Evolutionary conservation across 1,140 invertebrate species (phyloP).

Genomic region (Ostrea edulis): DNA sequence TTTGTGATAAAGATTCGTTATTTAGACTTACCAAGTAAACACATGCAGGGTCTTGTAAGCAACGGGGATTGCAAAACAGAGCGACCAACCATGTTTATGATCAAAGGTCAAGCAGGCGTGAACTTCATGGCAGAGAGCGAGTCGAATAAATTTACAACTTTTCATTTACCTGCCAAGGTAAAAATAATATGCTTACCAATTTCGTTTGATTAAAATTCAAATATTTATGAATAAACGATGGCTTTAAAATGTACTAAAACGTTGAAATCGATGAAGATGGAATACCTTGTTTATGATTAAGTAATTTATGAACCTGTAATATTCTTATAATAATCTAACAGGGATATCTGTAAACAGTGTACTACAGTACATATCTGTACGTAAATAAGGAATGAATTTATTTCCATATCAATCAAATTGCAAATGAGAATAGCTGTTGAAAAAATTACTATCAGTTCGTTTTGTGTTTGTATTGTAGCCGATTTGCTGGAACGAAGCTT

Average conservation of each 20-base stretch:
- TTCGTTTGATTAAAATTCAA: too few species aligned
- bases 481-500: conserved; percentile 21
- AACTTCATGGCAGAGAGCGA: conserved; percentile 53
- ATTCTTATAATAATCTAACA: too few species aligned
- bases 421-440: too few species aligned
- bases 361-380: too few species aligned
- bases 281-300: too few species aligned
- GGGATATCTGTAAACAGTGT: too few species aligned
- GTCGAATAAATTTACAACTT: conserved; percentile 36
- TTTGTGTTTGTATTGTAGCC: not conserved
- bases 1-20: conserved; percentile 43
- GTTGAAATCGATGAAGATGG: too few species aligned
- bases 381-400: too few species aligned
- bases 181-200: not conserved
- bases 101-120: conserved; percentile 41
- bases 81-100: conserved; percentile 39
- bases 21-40: conserved; percentile 10
- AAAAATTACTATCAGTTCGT: not conserved
- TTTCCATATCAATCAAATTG: too few species aligned
- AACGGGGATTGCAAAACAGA: conserved; percentile 46
- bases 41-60: conserved; percentile 17
- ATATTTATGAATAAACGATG: too few species aligned
- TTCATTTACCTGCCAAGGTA: conserved; percentile 46
- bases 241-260: too few species aligned
- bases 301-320: too few species aligned